phyloP scores from a whole-genome alignment of 2,113 vertebrate species.

The Oreochromis aureus region DNA sequence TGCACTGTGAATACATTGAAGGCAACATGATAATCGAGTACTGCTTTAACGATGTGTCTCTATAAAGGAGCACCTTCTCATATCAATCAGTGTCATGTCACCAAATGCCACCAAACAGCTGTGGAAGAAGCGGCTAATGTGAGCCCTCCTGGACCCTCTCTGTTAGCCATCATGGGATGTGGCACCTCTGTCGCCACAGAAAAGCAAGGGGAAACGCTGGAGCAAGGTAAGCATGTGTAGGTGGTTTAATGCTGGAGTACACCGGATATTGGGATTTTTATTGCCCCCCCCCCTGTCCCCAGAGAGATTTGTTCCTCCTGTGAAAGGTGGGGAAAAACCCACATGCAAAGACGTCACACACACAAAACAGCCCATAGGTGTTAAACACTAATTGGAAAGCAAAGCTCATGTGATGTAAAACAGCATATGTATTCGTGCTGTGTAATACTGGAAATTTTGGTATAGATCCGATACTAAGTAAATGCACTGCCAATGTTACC shows the following conservation, averaged over 20 bases:
- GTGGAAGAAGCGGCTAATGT: neutral
- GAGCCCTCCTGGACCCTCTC: neutral
- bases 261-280: neutral
- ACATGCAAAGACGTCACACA: no score
- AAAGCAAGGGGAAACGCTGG: conserved; percentile 52
- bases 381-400: no score
- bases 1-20: neutral
- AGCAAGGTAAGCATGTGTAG: conserved; percentile 76
- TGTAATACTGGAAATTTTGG: no score
- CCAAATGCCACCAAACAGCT: neutral
- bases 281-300: no score
- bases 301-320: no score
- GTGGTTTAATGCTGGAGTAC: neutral
- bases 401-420: no score
- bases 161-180: conserved; percentile 81
- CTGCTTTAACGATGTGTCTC: neutral
- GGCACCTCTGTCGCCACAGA: conserved; percentile 71
- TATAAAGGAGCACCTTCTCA: neutral
- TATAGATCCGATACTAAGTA: no score
- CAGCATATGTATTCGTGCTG: no score
- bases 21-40: neutral
- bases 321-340: no score
- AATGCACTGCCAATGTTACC: no score
- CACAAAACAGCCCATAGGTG: no score
- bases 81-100: neutral